A percentile compares a stretch with the other conserved stretches of the same genome.
phyloP scores from a whole-genome alignment of 92 coral and sea anemone species.

The Zoanthus sociatus region DNA sequence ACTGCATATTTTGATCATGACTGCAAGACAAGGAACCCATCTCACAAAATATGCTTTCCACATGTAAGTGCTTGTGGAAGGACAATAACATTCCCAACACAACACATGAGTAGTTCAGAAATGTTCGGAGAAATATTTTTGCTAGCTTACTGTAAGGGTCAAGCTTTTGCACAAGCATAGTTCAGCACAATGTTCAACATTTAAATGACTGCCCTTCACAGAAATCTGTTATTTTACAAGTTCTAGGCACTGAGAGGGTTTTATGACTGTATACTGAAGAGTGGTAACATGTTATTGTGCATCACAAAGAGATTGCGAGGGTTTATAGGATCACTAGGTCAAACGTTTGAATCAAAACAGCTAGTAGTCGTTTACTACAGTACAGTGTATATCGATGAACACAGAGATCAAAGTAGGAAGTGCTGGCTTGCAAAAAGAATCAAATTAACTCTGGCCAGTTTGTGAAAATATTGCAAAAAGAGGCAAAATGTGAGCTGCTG shows the following conservation, averaged over 20 bases:
- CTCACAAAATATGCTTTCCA: constrained; percentile 52
- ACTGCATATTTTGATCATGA: constrained; percentile 34
- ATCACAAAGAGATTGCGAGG: not conserved
- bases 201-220: not conserved
- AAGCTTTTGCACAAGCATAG: constrained; percentile 43
- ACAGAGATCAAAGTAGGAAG: constrained; percentile 13
- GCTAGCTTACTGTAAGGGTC: constrained; percentile 57
- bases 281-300: constrained; percentile 13
- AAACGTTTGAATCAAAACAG: constrained; percentile 9
- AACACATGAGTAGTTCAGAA: constrained; percentile 43
- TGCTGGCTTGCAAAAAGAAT: not conserved
- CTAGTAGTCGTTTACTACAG: constrained; percentile 1
- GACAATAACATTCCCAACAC: constrained; percentile 45
- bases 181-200: not conserved
- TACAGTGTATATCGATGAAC: constrained; percentile 7
- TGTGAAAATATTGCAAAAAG: constrained; percentile 18
- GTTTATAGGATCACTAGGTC: not conserved
- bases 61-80: constrained; percentile 51
- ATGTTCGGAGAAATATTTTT: constrained; percentile 42
- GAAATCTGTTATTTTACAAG: constrained; percentile 19
- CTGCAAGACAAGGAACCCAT: constrained; percentile 27
- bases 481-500: not conserved
- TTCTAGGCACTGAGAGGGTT: constrained; percentile 5
- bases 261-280: constrained; percentile 8
- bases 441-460: constrained; percentile 2